These are phyloP conservation scores for Sebastes steindachneri DNA, from an alignment of 2,797 vertebrate genomes.

Conservation along the genomic window DNA sequence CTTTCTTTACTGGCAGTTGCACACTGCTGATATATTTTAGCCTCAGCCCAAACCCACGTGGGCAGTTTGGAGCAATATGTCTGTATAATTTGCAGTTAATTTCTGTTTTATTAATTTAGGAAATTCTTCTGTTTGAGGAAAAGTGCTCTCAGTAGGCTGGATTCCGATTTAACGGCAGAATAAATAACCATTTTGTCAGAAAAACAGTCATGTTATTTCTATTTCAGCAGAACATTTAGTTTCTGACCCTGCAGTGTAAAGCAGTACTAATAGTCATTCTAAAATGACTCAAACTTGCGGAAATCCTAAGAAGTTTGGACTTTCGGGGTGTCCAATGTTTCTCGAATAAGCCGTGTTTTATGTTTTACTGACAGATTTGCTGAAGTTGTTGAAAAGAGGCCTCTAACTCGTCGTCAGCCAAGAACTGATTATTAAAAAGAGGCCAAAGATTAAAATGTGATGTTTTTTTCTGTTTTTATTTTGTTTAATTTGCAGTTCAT, in stretches of 20 bases:
- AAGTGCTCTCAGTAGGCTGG: conserved; percentile 2
- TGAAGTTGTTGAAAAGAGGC: conserved; percentile 49
- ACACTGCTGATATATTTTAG: conserved; percentile 50
- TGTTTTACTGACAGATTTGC: conserved; percentile 49
- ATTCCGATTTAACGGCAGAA: conserved; percentile 21
- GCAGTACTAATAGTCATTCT: conserved; percentile 3
- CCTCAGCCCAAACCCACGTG: conserved; percentile 3
- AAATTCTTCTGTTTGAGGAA: conserved; percentile 19
- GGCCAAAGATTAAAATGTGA: conserved; percentile 37
- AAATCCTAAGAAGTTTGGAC: conserved; percentile 17
- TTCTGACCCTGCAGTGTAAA: conserved; percentile 4
- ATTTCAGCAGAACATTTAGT: conserved; percentile 14
- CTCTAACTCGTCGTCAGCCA: conserved; percentile 34
- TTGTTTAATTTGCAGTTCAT: not conserved
- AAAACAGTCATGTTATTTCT: conserved; percentile 6
- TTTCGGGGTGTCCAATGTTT: conserved; percentile 24
- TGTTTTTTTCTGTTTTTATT: conserved; percentile 32
- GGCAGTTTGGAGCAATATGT: conserved; percentile 14
- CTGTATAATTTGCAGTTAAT: conserved; percentile 27
- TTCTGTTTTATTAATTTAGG: conserved; percentile 40
- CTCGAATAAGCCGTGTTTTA: conserved; percentile 34
- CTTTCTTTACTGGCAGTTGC: conserved; percentile 41
- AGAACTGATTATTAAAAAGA: conserved; percentile 35
- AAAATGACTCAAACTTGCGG: conserved; percentile 16
- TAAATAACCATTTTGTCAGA: conserved; percentile 26